A percentile compares a stretch with the other conserved stretches of the same genome.
Conservation (phyloP, 1,140 invertebrate genomes). For the Bradynema listronoti region DNA sequence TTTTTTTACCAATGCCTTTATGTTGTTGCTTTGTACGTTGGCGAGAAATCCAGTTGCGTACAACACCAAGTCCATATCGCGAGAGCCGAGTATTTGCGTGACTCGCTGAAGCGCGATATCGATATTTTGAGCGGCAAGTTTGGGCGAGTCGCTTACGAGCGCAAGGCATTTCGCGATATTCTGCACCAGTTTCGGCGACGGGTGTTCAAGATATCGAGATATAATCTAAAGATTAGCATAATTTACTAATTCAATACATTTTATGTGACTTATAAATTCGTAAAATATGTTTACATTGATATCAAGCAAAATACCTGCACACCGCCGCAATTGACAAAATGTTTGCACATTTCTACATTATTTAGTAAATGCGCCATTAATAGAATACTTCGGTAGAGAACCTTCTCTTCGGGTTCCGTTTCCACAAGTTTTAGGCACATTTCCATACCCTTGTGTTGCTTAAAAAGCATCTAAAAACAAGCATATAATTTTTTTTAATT, state of each 20-base stretch:
- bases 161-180: conserved; percentile 19
- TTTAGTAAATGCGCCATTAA: conserved; percentile 8
- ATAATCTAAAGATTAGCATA: conserved; percentile 8
- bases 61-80: conserved; percentile 16
- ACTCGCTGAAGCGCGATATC: conserved; percentile 5
- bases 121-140: conserved; percentile 11
- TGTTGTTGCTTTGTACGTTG: conserved; percentile 22
- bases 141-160: conserved; percentile 15
- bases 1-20: conserved; percentile 26
- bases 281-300: conserved; percentile 1
- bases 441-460: conserved; percentile 7
- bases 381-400: conserved; percentile 9
- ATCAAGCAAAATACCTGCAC: conserved; percentile 3
- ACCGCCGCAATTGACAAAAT: conserved; percentile 15
- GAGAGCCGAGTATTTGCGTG: conserved; percentile 26
- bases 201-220: background rate
- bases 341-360: conserved; percentile 3
- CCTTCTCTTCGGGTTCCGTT: background rate
- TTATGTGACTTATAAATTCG: background rate
- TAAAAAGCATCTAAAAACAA: conserved; percentile 9
- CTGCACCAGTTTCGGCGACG: conserved; percentile 23
- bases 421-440: conserved; percentile 12
- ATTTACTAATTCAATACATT: too few relatives aligned
- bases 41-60: conserved; percentile 20
- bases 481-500: background rate